A percentile compares a stretch with the other conserved stretches of the same genome.
Evolutionary conservation across 2,113 vertebrate species (phyloP).

Genomic region (Cinclus cinclus): DNA sequence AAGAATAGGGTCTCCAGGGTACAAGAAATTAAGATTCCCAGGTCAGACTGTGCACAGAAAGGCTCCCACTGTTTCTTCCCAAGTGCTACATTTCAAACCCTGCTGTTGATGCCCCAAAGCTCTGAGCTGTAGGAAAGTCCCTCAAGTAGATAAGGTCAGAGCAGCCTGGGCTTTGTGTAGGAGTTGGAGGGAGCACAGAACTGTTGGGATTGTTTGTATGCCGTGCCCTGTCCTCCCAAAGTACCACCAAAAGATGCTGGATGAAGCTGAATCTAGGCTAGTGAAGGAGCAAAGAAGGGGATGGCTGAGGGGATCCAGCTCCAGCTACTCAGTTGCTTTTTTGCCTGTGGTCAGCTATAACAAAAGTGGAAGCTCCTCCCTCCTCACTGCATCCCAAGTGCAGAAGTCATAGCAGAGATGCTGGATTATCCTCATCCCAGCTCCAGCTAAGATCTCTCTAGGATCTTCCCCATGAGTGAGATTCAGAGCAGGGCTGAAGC

Average conservation of each 20-base stretch:
- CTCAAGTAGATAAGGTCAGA: neutral
- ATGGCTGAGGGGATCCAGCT: neutral
- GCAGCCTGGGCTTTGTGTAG: neutral
- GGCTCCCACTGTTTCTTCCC: neutral
- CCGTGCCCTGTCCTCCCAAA: neutral
- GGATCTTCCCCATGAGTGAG: neutral
- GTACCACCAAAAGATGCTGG: neutral
- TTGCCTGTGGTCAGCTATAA: neutral
- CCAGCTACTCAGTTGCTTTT: neutral
- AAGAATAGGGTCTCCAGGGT: neutral
- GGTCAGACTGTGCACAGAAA: neutral
- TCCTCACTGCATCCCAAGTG: neutral
- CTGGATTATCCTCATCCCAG: neutral
- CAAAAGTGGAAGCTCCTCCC: neutral
- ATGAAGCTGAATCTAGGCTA: neutral
- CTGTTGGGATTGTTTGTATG: neutral
- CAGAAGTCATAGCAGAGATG: neutral
- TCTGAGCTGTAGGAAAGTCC: fast-evolving
- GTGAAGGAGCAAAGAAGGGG: neutral
- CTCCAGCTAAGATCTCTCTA: neutral
- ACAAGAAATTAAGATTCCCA: neutral
- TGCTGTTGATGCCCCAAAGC: neutral
- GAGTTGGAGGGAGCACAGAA: neutral
- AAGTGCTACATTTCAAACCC: neutral
- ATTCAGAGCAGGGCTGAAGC: neutral